Evolutionary conservation across 2,888 invertebrate species (phyloP), one percentile per base, ranked within the genome.

Genomic region (Dynastes grantii): DNA sequence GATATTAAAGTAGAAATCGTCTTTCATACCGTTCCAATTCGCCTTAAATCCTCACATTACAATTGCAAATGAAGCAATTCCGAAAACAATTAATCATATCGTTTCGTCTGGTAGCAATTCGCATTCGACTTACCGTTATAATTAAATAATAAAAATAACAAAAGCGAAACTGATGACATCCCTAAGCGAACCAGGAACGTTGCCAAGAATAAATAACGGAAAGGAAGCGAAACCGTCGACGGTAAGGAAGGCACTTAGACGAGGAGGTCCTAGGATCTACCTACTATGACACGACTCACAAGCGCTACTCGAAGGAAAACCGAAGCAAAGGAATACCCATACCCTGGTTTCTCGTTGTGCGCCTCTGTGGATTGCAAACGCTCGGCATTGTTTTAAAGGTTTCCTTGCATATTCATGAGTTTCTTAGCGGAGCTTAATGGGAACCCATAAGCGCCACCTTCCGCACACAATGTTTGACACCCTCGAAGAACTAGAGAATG

Each of bases 381-480:
- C 22, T 11, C 32, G 76, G 79, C 75, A 79, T 79, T 81, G 80
- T 82, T 77, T 79, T 70, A 65, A 58, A 73, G 78, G 63, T 76
- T 68, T 79, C 76, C 8, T 73, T 82, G 81, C 81, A 82, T 82
- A 82, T 81, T 82, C 82, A 82, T 82, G 82, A 82, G 78, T 80
- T 81, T 81, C 82, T 81, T 81, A 79, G 76, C 78, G 58, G 78
- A 78, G 81, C 79, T 81, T 82, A 80, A 81, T 81, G 82, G 82
- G 82, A 82, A 80, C 58, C 73, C 73, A 73, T 80, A 78, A 81
- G 81, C 76, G 77, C 79, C 51, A 61, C 77, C 77, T 78, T 79
- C 79, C 80, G 78, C 77, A 75, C 79, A 79, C 81, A 80, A 77
- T 79, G 79, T 78, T 80, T 79, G 81, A 81, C 80, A 81, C 80